Evolutionary conservation across 2,797 vertebrate genomes (phyloP), one percentile per base, ranked within the genome.

Genomic region (Prunella strophiata): DNA sequence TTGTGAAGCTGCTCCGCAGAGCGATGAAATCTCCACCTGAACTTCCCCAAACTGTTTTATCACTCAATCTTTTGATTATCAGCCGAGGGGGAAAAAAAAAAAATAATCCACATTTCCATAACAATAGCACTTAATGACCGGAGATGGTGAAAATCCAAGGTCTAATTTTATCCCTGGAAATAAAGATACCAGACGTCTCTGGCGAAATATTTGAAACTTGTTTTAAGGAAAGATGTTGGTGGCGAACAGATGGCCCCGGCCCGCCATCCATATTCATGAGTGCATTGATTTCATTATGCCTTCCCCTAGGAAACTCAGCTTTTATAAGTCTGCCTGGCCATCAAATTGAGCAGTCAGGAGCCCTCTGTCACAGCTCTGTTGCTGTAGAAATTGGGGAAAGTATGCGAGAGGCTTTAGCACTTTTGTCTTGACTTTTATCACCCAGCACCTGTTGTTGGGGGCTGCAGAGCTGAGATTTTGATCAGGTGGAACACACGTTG

Each of bases 231-330:
- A 96, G 94, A 84, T 93, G 92, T 61, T 93, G 87, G 95, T 96
- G 79, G 88, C 20, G 96, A 97, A 97, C 98, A 98, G 98, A 98
- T 97, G 97, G 98, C 93, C 17, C 82, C 72, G 92, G 96, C 89
- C 70, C 29, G 11, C 32, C 92, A 97, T 98, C 65, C 96, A 97
- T 98, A 98, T 98, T 98, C 98, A 98, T 98, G 97, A 98, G 91
- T 26, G 82, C 91, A 85, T 96, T 96, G 93, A 97, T 97, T 97
- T 96, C 98, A 97, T 97, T 97, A 95, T 96, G 93, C 16, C 72
- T 61, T 96, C 97, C 96, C 97, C 96, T 94, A 95, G 97, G 98
- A 97, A 97, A 96, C 94, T 91, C 88, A 88, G 97, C 96, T 97
- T 96, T 93, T 97, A 72, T 97, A 94, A 97, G 94, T 95, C 94